Base-by-base conservation (phyloP, 2,113 vertebrate genomes). In the Lipotes vexillifer region DNA sequence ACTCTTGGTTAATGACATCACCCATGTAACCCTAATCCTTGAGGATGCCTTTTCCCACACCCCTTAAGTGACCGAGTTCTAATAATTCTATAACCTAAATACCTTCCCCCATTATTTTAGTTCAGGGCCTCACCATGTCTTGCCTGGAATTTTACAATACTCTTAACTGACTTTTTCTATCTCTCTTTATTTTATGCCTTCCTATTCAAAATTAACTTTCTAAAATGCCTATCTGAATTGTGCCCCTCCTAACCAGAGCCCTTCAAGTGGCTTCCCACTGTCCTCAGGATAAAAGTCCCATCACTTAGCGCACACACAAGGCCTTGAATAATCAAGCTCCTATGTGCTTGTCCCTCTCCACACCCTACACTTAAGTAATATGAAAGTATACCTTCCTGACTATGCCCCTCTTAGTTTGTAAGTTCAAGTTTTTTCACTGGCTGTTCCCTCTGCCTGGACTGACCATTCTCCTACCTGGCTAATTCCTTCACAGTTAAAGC, bases 401-500 rank as follows among this genome's bases (percentile, higher is more conserved):
- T 66, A 29, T 72, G 8, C 21, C 52, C 75, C 44, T 65, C 78
- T 38, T 95, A 65, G 66, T 95, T 93, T 82, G 3, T 68, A 83
- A 77, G 27, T 36, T 94, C 66, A 68, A 27, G 27, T 66, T 89
- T 93, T 95, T 95, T 33, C 69, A 87, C 20, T 90, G 69, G 65
- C 52, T 92, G 5, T 52, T 21, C 38, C 63, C 20, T 78, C 63
- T 96, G 18, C 71, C 46, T 81, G 25, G 31, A 92, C 2, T 89
- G 38, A 88, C 69, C 52, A 93, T 69, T 95, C 66, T 86, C 36
- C 59, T 72, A 65, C 4, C 15, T 61, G n/a, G 18, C 20, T 96
- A 90, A 97, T 84, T 72, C 52, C 75, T 84, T 94, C 74, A 81
- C 80, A 96, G 18, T 14, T 88, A 68, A 94, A 93, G 38, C 93